A percentile compares a stretch with the other conserved stretches of the same genome.
These are phyloP conservation scores for Antigone vipio DNA, from an alignment of 2,113 vertebrate species.

Conservation along the genomic window DNA sequence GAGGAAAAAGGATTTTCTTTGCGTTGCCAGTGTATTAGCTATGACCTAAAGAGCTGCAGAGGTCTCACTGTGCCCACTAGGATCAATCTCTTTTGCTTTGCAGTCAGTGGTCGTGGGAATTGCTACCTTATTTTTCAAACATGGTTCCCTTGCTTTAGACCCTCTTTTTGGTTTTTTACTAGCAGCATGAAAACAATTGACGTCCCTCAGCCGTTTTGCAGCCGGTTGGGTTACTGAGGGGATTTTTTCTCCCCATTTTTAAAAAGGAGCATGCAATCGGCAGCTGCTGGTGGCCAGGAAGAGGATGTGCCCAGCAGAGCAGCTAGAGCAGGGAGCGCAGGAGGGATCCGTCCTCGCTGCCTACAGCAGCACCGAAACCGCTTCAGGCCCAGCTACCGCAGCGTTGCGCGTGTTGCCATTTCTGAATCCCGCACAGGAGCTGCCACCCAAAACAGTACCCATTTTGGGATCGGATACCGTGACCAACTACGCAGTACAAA, in stretches of 20 bases:
- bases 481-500: background rate
- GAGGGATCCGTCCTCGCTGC: background rate
- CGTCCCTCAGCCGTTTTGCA: background rate
- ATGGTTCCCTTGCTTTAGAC: background rate
- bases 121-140: background rate
- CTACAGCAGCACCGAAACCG: accelerated
- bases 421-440: background rate
- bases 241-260: background rate
- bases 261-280: background rate
- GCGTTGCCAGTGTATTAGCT: background rate
- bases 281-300: background rate
- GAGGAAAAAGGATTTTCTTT: background rate
- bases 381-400: background rate
- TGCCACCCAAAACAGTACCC: background rate
- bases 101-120: background rate
- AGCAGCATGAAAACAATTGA: background rate
- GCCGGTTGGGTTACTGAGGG: background rate
- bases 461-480: accelerated
- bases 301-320: background rate
- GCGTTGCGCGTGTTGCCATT: accelerated
- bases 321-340: background rate
- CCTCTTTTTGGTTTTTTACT: background rate
- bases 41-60: background rate
- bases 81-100: background rate
- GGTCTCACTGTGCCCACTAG: background rate